phyloP scores from a whole-genome alignment of 2,113 vertebrate genomes.

The Oophaga pumilio region DNA sequence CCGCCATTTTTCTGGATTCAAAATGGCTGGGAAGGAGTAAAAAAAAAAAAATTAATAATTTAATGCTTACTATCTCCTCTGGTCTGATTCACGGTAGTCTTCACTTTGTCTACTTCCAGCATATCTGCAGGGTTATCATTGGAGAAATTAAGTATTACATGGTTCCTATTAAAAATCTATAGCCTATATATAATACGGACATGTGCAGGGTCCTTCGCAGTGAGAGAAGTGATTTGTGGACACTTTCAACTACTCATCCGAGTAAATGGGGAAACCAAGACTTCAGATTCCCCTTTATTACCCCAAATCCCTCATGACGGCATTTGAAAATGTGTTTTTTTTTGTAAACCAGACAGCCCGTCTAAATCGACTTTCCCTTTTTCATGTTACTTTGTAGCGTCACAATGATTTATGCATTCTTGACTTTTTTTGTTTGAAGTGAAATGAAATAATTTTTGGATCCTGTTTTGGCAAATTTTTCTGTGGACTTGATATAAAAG shows the following conservation, averaged over 20 bases:
- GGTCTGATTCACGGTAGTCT: too few relatives aligned
- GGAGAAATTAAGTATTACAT: too few relatives aligned
- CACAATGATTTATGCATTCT: neutral
- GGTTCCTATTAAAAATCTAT: too few relatives aligned
- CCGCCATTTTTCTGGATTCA: too few relatives aligned
- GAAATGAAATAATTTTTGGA: neutral
- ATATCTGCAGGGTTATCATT: neutral
- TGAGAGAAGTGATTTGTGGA: neutral
- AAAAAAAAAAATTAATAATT: too few relatives aligned
- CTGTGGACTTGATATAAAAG: neutral
- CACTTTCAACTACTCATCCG: neutral
- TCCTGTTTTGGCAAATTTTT: conserved; percentile 11
- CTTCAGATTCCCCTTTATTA: too few relatives aligned
- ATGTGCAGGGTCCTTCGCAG: neutral
- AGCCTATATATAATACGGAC: neutral
- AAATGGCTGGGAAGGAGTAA: too few relatives aligned
- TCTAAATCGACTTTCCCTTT: neutral
- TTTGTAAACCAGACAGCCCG: neutral
- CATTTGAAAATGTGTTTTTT: neutral
- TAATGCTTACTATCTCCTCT: too few relatives aligned
- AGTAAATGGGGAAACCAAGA: too few relatives aligned
- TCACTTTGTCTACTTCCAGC: too few relatives aligned
- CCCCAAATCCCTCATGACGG: too few relatives aligned
- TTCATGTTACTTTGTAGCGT: neutral
- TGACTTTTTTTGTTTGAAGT: conserved; percentile 2